Evolutionary conservation across 2,888 invertebrate genomes (phyloP), one percentile per base, ranked within the genome.

Genomic region (Leucoma salicis): DNA sequence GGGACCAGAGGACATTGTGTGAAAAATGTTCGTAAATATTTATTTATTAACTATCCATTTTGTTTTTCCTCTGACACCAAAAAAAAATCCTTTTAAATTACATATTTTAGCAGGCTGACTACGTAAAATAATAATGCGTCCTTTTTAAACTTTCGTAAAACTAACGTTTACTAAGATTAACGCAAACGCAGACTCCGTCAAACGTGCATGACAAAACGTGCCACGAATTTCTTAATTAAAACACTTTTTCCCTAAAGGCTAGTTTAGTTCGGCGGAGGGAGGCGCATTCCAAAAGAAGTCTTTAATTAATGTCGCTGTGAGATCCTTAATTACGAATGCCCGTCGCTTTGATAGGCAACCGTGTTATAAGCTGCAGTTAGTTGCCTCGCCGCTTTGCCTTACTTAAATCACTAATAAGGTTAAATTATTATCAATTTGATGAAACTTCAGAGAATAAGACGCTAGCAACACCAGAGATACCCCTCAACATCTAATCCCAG

Each of bases 281-380:
- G 60, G 51, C 49, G 49, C 47, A 61, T 64, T 57, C 60, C 67
- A 63, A 72, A 79, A 78, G 77, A 74, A 74, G 71, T 63, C 70
- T 75, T 74, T 85, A 82, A 85, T 85, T 84, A 86, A 83, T 78
- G 80, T 83, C 78, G 82, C 83, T 82, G 79, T 76, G 70, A 70
- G 70, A 65, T 68, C 67, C 72, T 75, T 84, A 84, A 84, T 83
- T 86, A 82, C 83, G 64, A 77, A 70, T 74, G 66, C 51, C n/a
- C 66, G 71, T 69, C 67, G 69, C 82, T 82, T 81, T 81, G 74
- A 75, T 57, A 64, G 63, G 66, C 53, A 37, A 54, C 55, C 49
- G 49, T 59, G 51, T 39, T 46, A 49, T 46, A 46, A 35, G 40
- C 42, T n/a, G n/a, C n/a, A n/a, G n/a, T n/a, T n/a, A n/a, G n/a